Evolutionary conservation across 2,888 invertebrate species (phyloP).

Genomic region (Lumbricus terrestris): DNA sequence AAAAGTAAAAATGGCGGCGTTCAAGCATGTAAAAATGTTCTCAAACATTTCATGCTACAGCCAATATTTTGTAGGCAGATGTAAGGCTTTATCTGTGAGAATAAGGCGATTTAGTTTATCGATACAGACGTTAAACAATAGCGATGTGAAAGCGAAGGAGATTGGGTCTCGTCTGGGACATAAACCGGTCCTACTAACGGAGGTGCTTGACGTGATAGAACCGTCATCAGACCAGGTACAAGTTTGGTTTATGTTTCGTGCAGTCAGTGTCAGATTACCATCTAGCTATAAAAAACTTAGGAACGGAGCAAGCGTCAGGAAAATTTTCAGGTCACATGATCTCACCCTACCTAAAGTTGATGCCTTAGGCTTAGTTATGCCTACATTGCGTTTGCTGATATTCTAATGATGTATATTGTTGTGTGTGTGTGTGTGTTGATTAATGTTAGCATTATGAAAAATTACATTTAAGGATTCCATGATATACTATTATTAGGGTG

Average conservation of each 20-base stretch:
- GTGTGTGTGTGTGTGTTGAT: too few species aligned
- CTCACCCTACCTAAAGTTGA: too few species aligned
- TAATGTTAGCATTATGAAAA: too few species aligned
- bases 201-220: neutral
- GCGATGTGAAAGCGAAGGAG: neutral
- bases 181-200: neutral
- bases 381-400: too few species aligned
- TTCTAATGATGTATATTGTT: too few species aligned
- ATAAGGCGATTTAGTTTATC: neutral
- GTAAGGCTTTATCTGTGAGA: neutral
- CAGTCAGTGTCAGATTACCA: too few species aligned
- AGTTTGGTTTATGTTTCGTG: neutral
- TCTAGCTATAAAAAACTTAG: too few species aligned
- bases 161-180: neutral
- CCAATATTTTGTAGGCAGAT: neutral
- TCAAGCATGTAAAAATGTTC: neutral
- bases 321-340: too few species aligned
- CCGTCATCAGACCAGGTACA: neutral
- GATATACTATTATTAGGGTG: too few species aligned
- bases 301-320: too few species aligned
- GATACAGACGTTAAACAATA: neutral
- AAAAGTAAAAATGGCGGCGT: neutral
- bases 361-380: too few species aligned
- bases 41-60: neutral
- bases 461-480: too few species aligned